Percentiles rank a stretch among this genome's conserved stretches.
phyloP scores from a whole-genome alignment of 1,140 invertebrate species.

The Drosophila athabasca region DNA sequence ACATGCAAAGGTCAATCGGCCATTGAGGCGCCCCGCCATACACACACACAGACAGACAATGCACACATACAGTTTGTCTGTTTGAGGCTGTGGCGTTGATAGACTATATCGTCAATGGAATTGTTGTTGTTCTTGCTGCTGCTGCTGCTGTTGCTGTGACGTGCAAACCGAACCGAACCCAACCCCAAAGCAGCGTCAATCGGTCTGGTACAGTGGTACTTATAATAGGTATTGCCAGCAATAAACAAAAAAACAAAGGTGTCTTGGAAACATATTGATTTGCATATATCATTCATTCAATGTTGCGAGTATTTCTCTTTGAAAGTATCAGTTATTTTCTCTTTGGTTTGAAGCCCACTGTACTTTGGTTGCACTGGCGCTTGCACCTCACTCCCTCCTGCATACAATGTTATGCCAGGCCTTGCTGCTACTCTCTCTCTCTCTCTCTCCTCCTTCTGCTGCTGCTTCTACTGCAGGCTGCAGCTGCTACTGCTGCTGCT shows the following conservation, averaged over 20 bases:
- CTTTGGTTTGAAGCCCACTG: conserved; percentile 16
- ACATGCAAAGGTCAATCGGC: conserved; percentile 78
- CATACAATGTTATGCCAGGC: neutral
- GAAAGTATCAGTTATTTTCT: neutral
- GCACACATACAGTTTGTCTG: conserved; percentile 17
- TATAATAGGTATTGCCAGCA: too few relatives aligned
- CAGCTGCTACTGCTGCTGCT: conserved; percentile 14
- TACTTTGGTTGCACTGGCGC: conserved; percentile 30
- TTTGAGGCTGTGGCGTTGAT: conserved; percentile 46
- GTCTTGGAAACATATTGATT: too few relatives aligned
- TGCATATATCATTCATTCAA: neutral
- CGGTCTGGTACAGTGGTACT: conserved; percentile 10
- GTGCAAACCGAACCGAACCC: conserved; percentile 25
- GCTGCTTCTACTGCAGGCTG: conserved; percentile 19
- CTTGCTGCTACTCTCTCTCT: neutral
- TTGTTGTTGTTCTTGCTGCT: conserved; percentile 15
- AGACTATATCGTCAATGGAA: conserved; percentile 45
- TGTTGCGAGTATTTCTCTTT: neutral
- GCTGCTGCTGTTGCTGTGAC: conserved; percentile 17
- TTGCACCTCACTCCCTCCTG: conserved; percentile 3
- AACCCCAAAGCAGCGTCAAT: conserved; percentile 22
- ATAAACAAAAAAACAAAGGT: too few relatives aligned
- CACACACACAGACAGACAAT: conserved; percentile 6
- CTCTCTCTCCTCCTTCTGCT: conserved; percentile 1
- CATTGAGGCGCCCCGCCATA: conserved; percentile 52